phyloP scores from a whole-genome alignment of 2,113 vertebrate species.

The Lepus americanus region DNA sequence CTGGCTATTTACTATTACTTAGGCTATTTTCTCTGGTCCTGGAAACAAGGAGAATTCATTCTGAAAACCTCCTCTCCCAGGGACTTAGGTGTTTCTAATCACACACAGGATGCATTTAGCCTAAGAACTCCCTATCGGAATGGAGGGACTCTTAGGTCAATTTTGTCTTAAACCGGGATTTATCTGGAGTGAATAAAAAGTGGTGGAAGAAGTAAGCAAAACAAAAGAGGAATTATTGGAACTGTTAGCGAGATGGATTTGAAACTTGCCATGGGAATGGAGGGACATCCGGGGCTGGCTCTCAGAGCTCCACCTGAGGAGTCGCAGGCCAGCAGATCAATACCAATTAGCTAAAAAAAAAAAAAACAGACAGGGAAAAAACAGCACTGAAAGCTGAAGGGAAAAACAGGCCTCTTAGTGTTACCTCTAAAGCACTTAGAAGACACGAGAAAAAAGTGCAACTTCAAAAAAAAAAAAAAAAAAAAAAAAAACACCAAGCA shows the following conservation, averaged over 20 bases:
- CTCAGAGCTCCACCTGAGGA: background rate
- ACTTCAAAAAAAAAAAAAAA: background rate
- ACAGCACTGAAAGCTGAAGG: background rate
- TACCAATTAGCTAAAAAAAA: background rate
- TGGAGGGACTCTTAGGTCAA: constrained; percentile 15
- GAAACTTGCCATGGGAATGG: background rate
- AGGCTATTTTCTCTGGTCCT: constrained; percentile 30
- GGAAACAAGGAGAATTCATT: constrained; percentile 49
- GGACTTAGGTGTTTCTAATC: constrained; percentile 12
- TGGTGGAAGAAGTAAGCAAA: background rate
- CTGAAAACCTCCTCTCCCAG: constrained; percentile 5
- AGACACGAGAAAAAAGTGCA: constrained; percentile 14
- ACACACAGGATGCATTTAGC: background rate
- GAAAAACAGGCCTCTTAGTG: background rate
- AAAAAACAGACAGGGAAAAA: background rate
- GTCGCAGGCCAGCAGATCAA: background rate
- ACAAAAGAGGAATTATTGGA: background rate
- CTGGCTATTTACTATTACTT: background rate
- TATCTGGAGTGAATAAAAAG: constrained; percentile 25
- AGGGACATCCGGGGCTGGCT: background rate
- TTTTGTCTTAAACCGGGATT: background rate
- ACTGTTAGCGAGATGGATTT: background rate
- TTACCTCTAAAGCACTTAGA: background rate
- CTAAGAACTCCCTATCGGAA: constrained; percentile 37
- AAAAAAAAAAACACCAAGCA: background rate